Percentiles rank a stretch among this genome's conserved stretches.
phyloP scores from a whole-genome alignment of 2,113 vertebrate genomes.

The Cettia cetti region DNA sequence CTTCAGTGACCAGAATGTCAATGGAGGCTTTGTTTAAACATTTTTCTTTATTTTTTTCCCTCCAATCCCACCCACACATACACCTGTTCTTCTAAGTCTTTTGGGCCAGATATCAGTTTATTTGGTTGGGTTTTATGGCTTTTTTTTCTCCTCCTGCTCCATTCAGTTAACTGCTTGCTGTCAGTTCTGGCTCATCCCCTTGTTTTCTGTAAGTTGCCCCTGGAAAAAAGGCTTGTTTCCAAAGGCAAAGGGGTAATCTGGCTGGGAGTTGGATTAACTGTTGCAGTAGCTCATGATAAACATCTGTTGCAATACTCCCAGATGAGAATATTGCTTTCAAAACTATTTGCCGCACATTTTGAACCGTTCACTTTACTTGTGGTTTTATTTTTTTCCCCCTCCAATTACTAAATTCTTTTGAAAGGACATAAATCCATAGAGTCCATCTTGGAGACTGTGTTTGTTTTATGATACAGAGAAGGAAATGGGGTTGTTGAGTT shows the following conservation, averaged over 20 bases:
- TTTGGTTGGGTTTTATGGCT: background rate
- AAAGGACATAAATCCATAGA: background rate
- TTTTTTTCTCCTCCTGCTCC: accelerated
- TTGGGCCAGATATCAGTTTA: background rate
- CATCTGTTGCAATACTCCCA: constrained; percentile 43
- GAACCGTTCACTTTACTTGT: background rate
- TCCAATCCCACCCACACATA: background rate
- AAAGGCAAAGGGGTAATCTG: constrained; percentile 32
- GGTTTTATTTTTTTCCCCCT: background rate
- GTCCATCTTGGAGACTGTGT: background rate
- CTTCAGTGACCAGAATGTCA: background rate
- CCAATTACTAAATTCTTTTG: background rate
- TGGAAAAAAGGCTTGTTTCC: background rate
- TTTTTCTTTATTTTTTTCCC: background rate
- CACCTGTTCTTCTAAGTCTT: constrained; percentile 45
- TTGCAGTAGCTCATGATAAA: constrained; percentile 49
- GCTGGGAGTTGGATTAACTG: background rate
- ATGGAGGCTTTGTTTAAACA: constrained; percentile 25
- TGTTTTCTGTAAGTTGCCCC: background rate
- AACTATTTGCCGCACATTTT: constrained; percentile 26
- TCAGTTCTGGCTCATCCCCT: background rate
- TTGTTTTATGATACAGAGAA: background rate
- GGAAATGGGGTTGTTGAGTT: background rate
- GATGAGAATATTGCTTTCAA: constrained; percentile 30
- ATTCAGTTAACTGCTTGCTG: constrained; percentile 22